Evolutionary conservation across 2,888 invertebrate species (phyloP).

Genomic region (Clanis bilineata): DNA sequence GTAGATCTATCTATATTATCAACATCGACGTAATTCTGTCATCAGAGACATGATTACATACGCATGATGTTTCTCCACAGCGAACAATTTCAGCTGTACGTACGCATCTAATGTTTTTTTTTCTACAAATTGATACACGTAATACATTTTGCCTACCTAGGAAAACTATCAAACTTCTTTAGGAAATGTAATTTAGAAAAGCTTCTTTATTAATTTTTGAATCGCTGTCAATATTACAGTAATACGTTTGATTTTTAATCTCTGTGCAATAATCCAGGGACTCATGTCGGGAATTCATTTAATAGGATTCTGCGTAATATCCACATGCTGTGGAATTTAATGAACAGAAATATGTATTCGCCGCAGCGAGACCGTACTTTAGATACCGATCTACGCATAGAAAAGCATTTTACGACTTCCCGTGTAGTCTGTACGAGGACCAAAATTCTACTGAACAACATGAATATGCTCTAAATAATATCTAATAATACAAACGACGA

Average conservation of each 20-base stretch:
- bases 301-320: slow-evolving; percentile 30
- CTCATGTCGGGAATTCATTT: slow-evolving; percentile 26
- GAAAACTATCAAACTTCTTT: neutral
- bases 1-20: slow-evolving; percentile 46
- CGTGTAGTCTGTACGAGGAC: slow-evolving; percentile 55
- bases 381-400: slow-evolving; percentile 34
- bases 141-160: neutral
- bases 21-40: slow-evolving; percentile 65
- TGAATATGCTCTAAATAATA: slow-evolving; percentile 51
- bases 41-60: slow-evolving; percentile 55
- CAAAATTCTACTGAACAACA: slow-evolving; percentile 59
- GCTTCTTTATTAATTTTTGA: neutral
- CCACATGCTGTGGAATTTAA: slow-evolving; percentile 37
- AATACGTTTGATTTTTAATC: neutral
- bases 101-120: neutral
- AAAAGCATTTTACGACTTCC: slow-evolving; percentile 69
- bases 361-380: slow-evolving; percentile 39
- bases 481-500: slow-evolving; percentile 21
- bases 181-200: neutral
- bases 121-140: neutral
- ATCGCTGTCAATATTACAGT: neutral
- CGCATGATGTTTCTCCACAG: slow-evolving; percentile 28
- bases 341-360: slow-evolving; percentile 37
- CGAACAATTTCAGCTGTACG: slow-evolving; percentile 2
- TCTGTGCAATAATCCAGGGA: slow-evolving; percentile 4